These are phyloP conservation scores for Saturnia japonica DNA, from an alignment of 2,888 invertebrate genomes.

Conservation along the genomic window DNA sequence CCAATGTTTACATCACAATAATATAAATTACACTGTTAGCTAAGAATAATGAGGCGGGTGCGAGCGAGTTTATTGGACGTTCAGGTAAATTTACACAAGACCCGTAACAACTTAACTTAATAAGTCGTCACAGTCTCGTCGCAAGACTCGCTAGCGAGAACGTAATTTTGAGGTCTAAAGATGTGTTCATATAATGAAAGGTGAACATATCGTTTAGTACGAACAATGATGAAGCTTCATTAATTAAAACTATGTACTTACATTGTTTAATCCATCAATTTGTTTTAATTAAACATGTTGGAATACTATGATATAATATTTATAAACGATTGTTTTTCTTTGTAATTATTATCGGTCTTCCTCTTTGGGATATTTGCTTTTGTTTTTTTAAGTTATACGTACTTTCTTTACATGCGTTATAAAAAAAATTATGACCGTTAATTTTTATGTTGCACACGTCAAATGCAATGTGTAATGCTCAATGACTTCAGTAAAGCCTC, in stretches of 20 bases:
- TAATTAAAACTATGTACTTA: conserved; percentile 1
- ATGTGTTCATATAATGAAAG: conserved; percentile 14
- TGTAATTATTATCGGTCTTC: no score
- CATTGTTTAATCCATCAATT: background rate
- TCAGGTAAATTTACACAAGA: conserved; percentile 79
- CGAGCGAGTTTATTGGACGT: conserved; percentile 67
- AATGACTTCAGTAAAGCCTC: no score
- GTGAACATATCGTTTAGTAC: conserved; percentile 11
- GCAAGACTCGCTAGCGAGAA: conserved; percentile 32
- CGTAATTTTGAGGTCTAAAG: conserved; percentile 11
- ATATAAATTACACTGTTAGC: conserved; percentile 75
- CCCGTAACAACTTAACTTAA: conserved; percentile 76
- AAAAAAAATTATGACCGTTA: no score
- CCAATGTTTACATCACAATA: conserved; percentile 38
- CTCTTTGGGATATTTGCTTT: no score
- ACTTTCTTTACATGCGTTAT: no score
- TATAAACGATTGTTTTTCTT: background rate
- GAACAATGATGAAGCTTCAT: background rate
- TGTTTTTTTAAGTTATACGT: no score
- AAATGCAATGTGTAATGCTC: no score
- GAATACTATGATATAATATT: background rate
- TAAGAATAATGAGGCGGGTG: conserved; percentile 73
- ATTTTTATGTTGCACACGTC: no score
- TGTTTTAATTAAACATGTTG: background rate
- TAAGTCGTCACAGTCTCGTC: conserved; percentile 68